Conservation (phyloP, 2,888 invertebrate species). For the Flexamia atlantica region DNA sequence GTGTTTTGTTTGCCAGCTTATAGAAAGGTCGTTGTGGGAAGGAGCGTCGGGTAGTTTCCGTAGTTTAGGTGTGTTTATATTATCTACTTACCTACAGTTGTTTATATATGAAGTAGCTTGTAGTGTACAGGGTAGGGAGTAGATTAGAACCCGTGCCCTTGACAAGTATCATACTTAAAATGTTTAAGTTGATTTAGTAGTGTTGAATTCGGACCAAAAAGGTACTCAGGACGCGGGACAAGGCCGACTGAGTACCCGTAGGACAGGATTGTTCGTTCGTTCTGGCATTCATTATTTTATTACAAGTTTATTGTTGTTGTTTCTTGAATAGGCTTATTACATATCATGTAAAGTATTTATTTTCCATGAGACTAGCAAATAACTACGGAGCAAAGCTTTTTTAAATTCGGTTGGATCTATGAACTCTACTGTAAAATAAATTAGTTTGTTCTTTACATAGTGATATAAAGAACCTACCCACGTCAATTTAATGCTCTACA, state of each 20-base stretch:
- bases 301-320: conserved; percentile 62
- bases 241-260: conserved; percentile 28
- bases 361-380: conserved; percentile 45
- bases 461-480: conserved; percentile 61
- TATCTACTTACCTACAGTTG: conserved; percentile 58
- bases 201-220: conserved; percentile 63
- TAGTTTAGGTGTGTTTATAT: conserved; percentile 62
- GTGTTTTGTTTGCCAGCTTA: conserved; percentile 55
- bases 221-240: conserved; percentile 31
- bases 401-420: conserved; percentile 24
- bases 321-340: conserved; percentile 62
- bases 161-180: conserved; percentile 45
- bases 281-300: conserved; percentile 58
- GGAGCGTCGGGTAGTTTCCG: conserved; percentile 38
- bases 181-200: conserved; percentile 62
- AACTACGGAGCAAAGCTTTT: conserved; percentile 39
- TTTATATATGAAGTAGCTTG: conserved; percentile 59
- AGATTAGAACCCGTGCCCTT: conserved; percentile 54
- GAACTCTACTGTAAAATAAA: conserved; percentile 46
- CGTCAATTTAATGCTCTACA: conserved; percentile 61
- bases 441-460: conserved; percentile 40
- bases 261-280: conserved; percentile 58
- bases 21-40: conserved; percentile 1
- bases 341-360: conserved; percentile 62
- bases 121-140: conserved; percentile 61